Percentiles rank a stretch among this genome's conserved stretches.
These are phyloP conservation scores for Tokudaia muenninki DNA, from an alignment of 2,797 vertebrate species.

Conservation along the genomic window DNA sequence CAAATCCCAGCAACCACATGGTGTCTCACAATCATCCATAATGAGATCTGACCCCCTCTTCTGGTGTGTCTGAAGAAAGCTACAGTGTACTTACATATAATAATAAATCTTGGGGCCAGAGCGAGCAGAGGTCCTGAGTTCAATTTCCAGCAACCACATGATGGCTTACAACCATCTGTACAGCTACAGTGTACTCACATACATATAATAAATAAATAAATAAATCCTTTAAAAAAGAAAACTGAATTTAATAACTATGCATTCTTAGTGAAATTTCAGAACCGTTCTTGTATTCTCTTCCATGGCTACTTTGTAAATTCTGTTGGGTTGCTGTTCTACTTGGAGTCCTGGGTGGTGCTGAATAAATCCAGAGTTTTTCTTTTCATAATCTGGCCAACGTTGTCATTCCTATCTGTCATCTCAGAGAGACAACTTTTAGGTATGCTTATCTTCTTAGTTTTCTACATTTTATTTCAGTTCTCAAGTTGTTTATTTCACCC, in stretches of 20 bases:
- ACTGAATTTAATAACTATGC: background rate
- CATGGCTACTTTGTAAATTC: background rate
- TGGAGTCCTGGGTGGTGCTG: background rate
- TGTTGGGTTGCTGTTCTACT: background rate
- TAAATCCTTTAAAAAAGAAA: no score
- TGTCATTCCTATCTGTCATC: background rate
- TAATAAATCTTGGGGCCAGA: no score
- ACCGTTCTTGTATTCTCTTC: background rate
- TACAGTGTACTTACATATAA: no score
- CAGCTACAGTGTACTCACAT: no score
- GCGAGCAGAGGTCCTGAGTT: no score
- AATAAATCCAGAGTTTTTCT: background rate
- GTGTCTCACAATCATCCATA: no score
- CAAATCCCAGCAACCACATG: no score
- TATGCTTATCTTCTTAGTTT: background rate
- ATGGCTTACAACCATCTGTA: no score
- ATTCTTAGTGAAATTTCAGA: conserved; percentile 46
- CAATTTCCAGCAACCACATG: no score
- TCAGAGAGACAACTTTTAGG: background rate
- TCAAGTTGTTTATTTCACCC: background rate
- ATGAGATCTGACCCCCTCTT: no score
- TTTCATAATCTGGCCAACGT: background rate
- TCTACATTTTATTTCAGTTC: background rate
- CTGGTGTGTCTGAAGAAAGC: no score
- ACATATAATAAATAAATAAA: no score